Base-by-base conservation (phyloP, 2,113 vertebrate genomes). In the Triplophysa tibetana region DNA sequence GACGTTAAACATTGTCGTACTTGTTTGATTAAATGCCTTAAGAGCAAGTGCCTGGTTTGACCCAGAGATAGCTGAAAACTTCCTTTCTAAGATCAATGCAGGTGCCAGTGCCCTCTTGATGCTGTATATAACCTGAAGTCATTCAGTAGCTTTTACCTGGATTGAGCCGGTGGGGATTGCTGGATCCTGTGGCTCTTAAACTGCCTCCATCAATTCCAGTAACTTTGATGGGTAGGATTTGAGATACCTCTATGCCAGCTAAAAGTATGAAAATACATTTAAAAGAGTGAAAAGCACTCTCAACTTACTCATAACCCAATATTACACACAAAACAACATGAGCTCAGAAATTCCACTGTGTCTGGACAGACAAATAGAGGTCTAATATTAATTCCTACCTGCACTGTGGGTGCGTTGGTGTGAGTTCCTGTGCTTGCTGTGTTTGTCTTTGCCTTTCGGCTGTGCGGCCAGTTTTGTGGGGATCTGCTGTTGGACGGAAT, bases 401-500 rank as follows among this genome's bases (percentile, higher is more conserved):
- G 95, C 91, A 61, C 96, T 98, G 81, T 96, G 94, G 0, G 92
- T 88, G 45, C 96, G 93, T 12, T 96, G 94, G 81, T 98, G 96
- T 21, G 93, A 92, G 2, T 82, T 83, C 88, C 93, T 94, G 69
- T 0, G 86, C 83, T 93, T 95, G 70, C 85, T 14, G 6, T 88
- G 65, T 38, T 94, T 97, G 77, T 97, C 96, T 80, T 94, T 97
- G 77, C 89, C 86, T 90, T 94, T 92, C 92, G 62, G 62, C 3
- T 94, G 84, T n/a, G 86, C 75, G 0, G 94, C 96, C 85, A 99
- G 92, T 83, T 98, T 98, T 64, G 94, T 95, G 64, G 97, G 97
- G 84, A 99, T 98, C 91, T 97, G 93, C 92, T 98, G 97, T 88
- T 96, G 95, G 52, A 97, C 89, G 0, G 87, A 88, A 0, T 88